These are phyloP conservation scores for Anastrepha ludens DNA, from an alignment of 1,140 invertebrate genomes.

Conservation along the genomic window DNA sequence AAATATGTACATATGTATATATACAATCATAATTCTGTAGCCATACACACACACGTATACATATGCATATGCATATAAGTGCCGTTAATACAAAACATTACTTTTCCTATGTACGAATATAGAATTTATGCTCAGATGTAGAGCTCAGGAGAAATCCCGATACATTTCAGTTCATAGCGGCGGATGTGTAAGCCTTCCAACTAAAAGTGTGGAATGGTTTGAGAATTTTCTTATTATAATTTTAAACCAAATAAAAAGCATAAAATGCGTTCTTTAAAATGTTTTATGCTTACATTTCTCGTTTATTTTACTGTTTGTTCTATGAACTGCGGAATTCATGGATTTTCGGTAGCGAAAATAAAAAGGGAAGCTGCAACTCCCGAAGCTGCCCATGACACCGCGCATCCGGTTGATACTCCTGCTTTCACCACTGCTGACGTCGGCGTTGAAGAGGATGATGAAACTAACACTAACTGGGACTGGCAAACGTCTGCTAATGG, in stretches of 20 bases:
- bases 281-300: neutral
- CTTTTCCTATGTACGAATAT: neutral
- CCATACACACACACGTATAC: too few relatives aligned
- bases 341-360: constrained; percentile 4
- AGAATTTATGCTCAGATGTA: neutral
- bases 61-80: neutral
- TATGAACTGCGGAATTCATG: neutral
- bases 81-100: neutral
- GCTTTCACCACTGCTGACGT: neutral
- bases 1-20: too few relatives aligned
- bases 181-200: neutral
- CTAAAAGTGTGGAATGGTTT: too few relatives aligned
- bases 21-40: too few relatives aligned
- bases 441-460: neutral
- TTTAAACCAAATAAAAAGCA: too few relatives aligned
- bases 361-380: neutral
- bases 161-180: neutral
- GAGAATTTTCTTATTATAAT: too few relatives aligned
- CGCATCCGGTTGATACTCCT: neutral
- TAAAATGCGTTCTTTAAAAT: neutral
- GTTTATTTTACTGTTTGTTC: neutral
- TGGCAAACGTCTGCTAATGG: neutral
- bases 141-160: neutral
- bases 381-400: neutral
- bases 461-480: neutral